A percentile compares a stretch with the other conserved stretches of the same genome.
These are phyloP conservation scores for Sebastes dallii DNA, from an alignment of 2,797 vertebrate genomes.

Conservation along the genomic window DNA sequence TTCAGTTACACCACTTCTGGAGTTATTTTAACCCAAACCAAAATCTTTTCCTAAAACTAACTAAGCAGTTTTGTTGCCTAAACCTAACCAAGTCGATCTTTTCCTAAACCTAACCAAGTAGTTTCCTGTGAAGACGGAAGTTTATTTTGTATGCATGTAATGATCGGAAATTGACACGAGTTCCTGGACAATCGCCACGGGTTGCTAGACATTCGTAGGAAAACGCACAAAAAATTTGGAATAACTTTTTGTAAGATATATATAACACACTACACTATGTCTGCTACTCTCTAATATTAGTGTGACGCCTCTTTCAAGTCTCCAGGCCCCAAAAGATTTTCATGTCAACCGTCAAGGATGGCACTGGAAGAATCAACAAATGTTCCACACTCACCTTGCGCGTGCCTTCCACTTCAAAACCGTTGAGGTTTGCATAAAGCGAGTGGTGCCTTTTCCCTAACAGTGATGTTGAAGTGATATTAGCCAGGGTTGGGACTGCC, in stretches of 20 bases:
- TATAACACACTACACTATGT: neutral
- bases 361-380: neutral
- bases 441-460: constrained; percentile 83
- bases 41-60: neutral
- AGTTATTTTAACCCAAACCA: neutral
- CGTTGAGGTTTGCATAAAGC: constrained; percentile 79
- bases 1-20: too few species aligned
- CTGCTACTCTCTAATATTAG: neutral
- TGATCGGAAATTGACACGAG: too few species aligned
- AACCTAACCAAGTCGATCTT: too few species aligned
- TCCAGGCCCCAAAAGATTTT: neutral
- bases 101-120: too few species aligned
- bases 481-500: constrained; percentile 33
- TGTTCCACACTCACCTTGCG: constrained; percentile 76
- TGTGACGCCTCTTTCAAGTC: neutral
- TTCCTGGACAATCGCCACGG: too few species aligned
- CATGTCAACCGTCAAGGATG: neutral
- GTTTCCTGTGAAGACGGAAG: too few species aligned
- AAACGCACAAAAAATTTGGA: fast-evolving
- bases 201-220: too few species aligned
- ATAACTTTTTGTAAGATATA: too few species aligned
- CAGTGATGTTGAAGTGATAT: constrained; percentile 56
- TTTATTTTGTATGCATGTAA: too few species aligned
- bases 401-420: constrained; percentile 74
- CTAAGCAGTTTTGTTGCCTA: too few species aligned